Conservation (phyloP, 64 coral and sea anemone species). For the Porites australiensis region DNA sequence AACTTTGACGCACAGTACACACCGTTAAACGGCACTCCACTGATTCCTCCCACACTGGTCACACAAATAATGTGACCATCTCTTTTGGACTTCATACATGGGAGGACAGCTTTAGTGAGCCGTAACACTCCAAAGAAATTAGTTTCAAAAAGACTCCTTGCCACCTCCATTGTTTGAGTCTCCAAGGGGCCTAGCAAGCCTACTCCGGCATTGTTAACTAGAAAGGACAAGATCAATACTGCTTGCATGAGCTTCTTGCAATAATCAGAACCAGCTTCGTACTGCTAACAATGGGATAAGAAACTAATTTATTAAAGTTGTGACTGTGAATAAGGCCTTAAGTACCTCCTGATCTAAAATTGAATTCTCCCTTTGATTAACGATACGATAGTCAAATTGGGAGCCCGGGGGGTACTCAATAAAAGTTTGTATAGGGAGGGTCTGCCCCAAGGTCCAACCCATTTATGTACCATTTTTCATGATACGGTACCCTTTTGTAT, state of each 20-base stretch:
- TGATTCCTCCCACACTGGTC: conserved; percentile 58
- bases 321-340: no score
- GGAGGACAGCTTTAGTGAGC: conserved; percentile 59
- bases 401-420: no score
- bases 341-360: no score
- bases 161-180: conserved; percentile 26
- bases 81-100: conserved; percentile 72
- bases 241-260: not conserved
- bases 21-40: conserved; percentile 69
- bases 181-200: conserved; percentile 71
- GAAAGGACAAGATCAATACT: not conserved
- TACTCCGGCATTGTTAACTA: conserved; percentile 89
- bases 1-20: conserved; percentile 81
- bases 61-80: conserved; percentile 81
- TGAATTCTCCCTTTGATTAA: no score
- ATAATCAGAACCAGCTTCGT: not conserved
- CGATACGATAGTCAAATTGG: no score
- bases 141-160: conserved; percentile 65
- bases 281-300: no score
- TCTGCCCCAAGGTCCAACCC: no score
- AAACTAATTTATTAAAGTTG: no score
- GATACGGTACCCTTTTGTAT: no score
- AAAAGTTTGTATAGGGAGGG: no score
- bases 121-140: conserved; percentile 90
- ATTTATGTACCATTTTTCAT: no score